Evolutionary conservation across 2,888 invertebrate genomes (phyloP).

Genomic region (Catotricha subobsoleta): DNA sequence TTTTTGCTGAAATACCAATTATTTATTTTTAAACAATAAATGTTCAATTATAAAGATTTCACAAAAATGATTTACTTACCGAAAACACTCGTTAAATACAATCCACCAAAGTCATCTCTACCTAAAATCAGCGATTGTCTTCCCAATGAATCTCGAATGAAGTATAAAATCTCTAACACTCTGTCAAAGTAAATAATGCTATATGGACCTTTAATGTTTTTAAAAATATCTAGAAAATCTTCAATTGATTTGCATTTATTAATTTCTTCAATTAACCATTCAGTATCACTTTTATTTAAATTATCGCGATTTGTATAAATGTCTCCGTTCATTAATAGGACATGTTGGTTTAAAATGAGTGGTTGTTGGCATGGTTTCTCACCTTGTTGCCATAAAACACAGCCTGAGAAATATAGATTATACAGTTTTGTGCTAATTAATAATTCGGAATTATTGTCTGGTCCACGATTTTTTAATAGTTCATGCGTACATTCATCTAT

Average conservation of each 20-base stretch:
- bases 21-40: not conserved
- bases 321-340: conserved; percentile 80
- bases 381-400: conserved; percentile 79
- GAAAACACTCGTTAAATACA: conserved; percentile 37
- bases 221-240: conserved; percentile 29
- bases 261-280: conserved; percentile 31
- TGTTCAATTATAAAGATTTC: not conserved
- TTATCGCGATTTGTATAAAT: conserved; percentile 42
- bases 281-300: conserved; percentile 33
- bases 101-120: conserved; percentile 22
- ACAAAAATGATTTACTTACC: conserved; percentile 19
- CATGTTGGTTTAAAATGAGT: conserved; percentile 36
- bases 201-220: conserved; percentile 60
- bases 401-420: conserved; percentile 24
- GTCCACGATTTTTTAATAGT: conserved; percentile 15
- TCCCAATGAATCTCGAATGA: conserved; percentile 72
- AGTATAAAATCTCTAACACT: conserved; percentile 41
- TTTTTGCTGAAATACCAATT: not conserved
- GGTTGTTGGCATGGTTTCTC: conserved; percentile 46
- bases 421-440: not conserved
- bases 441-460: conserved; percentile 11
- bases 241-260: conserved; percentile 16
- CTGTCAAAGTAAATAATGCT: conserved; percentile 61
- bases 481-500: conserved; percentile 5
- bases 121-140: conserved; percentile 63